Base-by-base conservation (phyloP, 2,888 invertebrate species). In the Apodemia duryi region DNA sequence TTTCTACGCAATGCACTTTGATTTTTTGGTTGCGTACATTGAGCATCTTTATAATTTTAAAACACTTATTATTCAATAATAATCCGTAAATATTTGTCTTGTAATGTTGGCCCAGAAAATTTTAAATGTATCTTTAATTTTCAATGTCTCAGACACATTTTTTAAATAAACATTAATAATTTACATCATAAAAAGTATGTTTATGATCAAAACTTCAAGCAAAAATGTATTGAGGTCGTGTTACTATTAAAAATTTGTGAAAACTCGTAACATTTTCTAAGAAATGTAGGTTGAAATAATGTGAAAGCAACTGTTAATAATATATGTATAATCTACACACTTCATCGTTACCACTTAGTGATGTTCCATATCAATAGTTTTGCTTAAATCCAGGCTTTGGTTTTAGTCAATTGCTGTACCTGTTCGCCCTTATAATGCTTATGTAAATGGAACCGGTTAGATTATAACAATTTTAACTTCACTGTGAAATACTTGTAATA, bases 201-300 rank as follows among this genome's bases (percentile, higher is more conserved):
- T 54, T 54, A 54, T 54, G n/a, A 54, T 28, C 10, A 7, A 54
- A 54, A 29, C 28, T 29, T 54, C 54, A 10, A 54, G 54, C 21
- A 54, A 54, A 54, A 11, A 54, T 29, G 54, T 7, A 54, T 28
- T 54, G 54, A 11, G 54, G 54, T 54, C 54, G 54, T 28, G 57
- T 6, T 11, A 32, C 11, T 57, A 32, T 29, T 32, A 29, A 29
- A 32, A 57, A 57, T 57, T 57, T 13, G 29, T 46, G 13, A 46
- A 29, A 57, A 32, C 29, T 29, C 32, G 32, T 32, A 57, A 54
- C 21, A 54, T 32, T 54, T 54, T 54, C 11, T 29, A 11, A 54
- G 32, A 28, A 54, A 11, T 11, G 32, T 54, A 54, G 54, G 54
- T 54, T 10, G 54, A 4, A 28, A 11, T 28, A 54, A 54, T 29